phyloP scores from a whole-genome alignment of 2,797 vertebrate genomes.

The Cuniculus paca region DNA sequence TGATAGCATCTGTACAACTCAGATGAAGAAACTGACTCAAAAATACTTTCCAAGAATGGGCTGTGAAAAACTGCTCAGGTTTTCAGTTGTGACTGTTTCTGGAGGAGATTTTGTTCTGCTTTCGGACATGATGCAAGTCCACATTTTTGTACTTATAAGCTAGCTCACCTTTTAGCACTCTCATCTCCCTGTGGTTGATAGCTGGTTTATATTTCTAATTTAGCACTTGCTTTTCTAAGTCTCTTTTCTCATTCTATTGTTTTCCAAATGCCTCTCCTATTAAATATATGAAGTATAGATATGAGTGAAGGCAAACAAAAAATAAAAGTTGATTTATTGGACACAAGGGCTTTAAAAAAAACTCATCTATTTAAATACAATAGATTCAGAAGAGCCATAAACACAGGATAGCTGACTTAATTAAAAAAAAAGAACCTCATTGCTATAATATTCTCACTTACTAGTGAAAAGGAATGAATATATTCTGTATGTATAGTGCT shows the following conservation, averaged over 20 bases:
- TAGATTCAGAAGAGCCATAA: neutral
- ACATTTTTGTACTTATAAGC: neutral
- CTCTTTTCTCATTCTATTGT: neutral
- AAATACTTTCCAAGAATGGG: neutral
- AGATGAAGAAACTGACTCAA: neutral
- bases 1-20: neutral
- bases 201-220: neutral
- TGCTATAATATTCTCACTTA: neutral
- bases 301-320: neutral
- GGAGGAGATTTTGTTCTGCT: neutral
- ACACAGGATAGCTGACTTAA: neutral
- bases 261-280: neutral
- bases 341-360: neutral
- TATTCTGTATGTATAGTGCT: too few relatives aligned
- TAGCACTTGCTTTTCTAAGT: neutral
- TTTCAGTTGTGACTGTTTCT: neutral
- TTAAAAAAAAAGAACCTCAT: neutral
- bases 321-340: neutral
- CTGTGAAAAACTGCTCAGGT: neutral
- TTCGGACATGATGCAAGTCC: neutral
- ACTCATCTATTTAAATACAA: neutral
- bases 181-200: neutral
- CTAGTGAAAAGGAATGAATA: neutral
- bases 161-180: neutral
- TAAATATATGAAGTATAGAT: neutral